Evolutionary conservation across 2,113 vertebrate species (phyloP).

Genomic region (Melanocharis versteri): DNA sequence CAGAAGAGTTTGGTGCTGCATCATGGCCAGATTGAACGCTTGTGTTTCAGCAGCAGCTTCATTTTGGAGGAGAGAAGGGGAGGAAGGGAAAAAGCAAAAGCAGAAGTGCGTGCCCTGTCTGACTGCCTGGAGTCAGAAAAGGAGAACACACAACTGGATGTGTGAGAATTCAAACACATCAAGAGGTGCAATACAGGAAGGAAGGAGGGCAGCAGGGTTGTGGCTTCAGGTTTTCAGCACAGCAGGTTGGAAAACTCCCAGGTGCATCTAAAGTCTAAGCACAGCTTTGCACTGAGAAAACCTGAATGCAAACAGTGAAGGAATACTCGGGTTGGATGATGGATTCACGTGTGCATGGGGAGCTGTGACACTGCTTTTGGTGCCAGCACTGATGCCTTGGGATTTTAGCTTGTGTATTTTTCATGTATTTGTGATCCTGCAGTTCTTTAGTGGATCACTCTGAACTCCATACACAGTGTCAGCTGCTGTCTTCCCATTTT

Average conservation of each 20-base stretch:
- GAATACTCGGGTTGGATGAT: rapidly evolving
- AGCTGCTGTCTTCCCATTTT: too few species aligned
- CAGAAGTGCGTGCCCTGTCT: background rate
- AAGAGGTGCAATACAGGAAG: background rate
- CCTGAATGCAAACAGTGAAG: rapidly evolving
- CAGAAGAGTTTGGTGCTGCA: background rate
- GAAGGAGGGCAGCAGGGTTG: background rate
- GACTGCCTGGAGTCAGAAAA: rapidly evolving
- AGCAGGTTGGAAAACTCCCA: background rate
- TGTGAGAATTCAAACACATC: background rate
- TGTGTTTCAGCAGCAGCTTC: background rate
- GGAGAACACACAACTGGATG: background rate
- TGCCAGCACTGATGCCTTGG: too few species aligned
- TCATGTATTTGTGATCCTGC: too few species aligned
- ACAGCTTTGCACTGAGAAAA: background rate
- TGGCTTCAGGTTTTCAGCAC: background rate
- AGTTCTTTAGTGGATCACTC: too few species aligned
- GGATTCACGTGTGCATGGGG: rapidly evolving
- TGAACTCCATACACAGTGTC: too few species aligned
- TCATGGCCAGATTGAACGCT: background rate
- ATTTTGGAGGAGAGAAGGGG: background rate
- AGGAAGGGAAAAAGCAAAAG: background rate
- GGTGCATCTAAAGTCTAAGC: background rate
- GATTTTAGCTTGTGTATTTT: too few species aligned
- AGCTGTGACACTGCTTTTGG: background rate